These are phyloP conservation scores for Etheostoma cragini DNA, from an alignment of 2,113 vertebrate species.

Conservation along the genomic window DNA sequence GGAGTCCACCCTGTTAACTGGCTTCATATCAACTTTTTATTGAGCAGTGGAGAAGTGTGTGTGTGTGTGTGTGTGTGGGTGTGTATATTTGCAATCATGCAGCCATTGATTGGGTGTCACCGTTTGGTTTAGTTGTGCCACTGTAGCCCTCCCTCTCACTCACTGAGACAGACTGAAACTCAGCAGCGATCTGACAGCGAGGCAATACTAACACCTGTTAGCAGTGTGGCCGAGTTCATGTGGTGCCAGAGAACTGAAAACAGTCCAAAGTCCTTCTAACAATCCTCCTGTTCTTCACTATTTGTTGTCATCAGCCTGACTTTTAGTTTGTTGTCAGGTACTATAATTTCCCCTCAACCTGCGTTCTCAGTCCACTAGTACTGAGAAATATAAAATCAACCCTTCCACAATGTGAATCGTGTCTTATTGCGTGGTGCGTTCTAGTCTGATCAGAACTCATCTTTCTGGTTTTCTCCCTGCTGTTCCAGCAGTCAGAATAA, in stretches of 20 bases:
- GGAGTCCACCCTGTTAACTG: conserved; percentile 45
- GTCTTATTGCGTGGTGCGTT: background rate
- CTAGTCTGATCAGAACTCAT: conserved; percentile 6
- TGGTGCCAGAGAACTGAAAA: conserved; percentile 17
- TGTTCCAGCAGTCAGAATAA: background rate
- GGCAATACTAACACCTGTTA: conserved; percentile 58
- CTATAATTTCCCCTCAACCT: background rate
- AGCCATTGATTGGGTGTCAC: conserved; percentile 62
- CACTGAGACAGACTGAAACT: conserved; percentile 32
- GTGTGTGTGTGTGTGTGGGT: too few relatives aligned
- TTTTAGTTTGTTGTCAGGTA: background rate
- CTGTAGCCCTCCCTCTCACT: conserved; percentile 23
- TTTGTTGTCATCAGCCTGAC: background rate
- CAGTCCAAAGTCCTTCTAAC: conserved; percentile 54
- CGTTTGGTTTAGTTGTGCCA: conserved; percentile 24
- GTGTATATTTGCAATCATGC: conserved; percentile 32
- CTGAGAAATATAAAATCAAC: background rate
- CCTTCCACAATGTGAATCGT: background rate
- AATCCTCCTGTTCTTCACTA: background rate
- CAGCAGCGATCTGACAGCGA: conserved; percentile 26
- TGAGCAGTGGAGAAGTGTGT: conserved; percentile 66
- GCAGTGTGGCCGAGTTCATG: conserved; percentile 57
- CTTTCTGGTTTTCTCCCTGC: background rate
- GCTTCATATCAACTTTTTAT: conserved; percentile 67
- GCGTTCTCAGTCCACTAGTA: background rate